Base-by-base conservation (phyloP, 2,888 invertebrate species). In the Myathropa florea region DNA sequence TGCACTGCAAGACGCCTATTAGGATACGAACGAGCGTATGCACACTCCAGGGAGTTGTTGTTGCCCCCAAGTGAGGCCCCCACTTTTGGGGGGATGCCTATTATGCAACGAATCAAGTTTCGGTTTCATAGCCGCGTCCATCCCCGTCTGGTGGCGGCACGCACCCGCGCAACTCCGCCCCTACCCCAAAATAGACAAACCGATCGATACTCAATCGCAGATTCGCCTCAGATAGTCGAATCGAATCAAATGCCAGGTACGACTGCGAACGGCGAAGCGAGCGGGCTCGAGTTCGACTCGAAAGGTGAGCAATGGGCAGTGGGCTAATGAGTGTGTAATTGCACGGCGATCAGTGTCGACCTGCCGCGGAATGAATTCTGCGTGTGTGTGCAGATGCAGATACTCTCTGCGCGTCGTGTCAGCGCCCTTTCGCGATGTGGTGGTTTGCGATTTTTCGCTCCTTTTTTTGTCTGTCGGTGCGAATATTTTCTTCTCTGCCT, bases 251-350 rank as follows among this genome's bases (percentile, higher is more conserved):
- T 21, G 30, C 10, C 28, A 63, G 18, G 21, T 18, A 60, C 23
- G 7, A n/a, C 4, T 60, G 10, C 6, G 12, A n/a, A n/a, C n/a
- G n/a, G n/a, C n/a, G n/a, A n/a, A n/a, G n/a, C n/a, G n/a, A n/a
- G n/a, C 10, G 21, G 57, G 57, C 3, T 57, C 24, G 24, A n/a
- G 21, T 2, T 23, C 24, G 39, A 76, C 61, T 77, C 14, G 67
- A 81, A 76, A 76, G 75, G 84, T 84, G 80, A 84, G 76, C 75
- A 80, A 67, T 71, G 60, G 57, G 12, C 71, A 80, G 67, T 71
- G 60, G 57, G 12, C 71, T 76, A 81, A 81, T 76, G 76, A 76
- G 71, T 71, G 76, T 72, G 76, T 68, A 77, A 85, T 81, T 72
- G 80, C 26, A 53, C 24, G 59, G 70, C 33, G 21, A 46, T 65